Percentiles rank a stretch among this genome's conserved stretches.
Evolutionary conservation across 2,797 vertebrate genomes (phyloP).

Genomic region (Decapterus maruadsi): DNA sequence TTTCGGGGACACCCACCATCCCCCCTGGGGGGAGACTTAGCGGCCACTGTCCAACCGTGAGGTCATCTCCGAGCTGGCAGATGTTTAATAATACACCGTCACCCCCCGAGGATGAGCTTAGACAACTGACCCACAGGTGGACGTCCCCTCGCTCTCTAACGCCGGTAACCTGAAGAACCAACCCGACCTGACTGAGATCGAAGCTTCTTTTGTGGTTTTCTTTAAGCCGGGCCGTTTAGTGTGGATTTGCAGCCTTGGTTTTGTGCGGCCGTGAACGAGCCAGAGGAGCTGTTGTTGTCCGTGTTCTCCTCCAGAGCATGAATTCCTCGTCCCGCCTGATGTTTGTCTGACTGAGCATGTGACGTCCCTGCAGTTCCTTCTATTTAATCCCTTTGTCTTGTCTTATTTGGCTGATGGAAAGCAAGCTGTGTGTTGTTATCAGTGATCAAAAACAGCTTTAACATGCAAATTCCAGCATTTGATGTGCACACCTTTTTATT

Average conservation of each 20-base stretch:
- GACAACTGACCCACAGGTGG: constrained; percentile 61
- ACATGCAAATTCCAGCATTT: background rate
- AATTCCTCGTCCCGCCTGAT: constrained; percentile 35
- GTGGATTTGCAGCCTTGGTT: background rate
- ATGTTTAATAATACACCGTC: constrained; percentile 54
- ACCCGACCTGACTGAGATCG: background rate
- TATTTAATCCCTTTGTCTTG: constrained; percentile 18
- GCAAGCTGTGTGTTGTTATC: background rate
- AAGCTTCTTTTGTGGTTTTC: constrained; percentile 25
- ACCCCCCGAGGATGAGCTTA: constrained; percentile 52
- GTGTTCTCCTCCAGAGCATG: constrained; percentile 26
- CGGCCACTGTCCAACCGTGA: constrained; percentile 53
- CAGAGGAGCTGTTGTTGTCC: constrained; percentile 24
- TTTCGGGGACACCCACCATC: constrained; percentile 21
- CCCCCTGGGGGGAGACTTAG: constrained; percentile 37
- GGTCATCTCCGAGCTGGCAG: constrained; percentile 53
- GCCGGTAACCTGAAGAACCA: constrained; percentile 8
- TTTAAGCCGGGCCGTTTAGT: constrained; percentile 3
- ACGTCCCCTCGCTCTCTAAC: constrained; percentile 29
- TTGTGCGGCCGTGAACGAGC: constrained; percentile 4
- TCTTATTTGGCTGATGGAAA: constrained; percentile 1
- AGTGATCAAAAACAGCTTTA: background rate
- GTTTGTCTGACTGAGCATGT: constrained; percentile 41
- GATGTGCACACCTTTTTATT: background rate
- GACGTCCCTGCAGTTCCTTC: constrained; percentile 19